These are phyloP conservation scores for Armadillidium nasatum DNA, from an alignment of 1,140 invertebrate genomes.

Conservation along the genomic window DNA sequence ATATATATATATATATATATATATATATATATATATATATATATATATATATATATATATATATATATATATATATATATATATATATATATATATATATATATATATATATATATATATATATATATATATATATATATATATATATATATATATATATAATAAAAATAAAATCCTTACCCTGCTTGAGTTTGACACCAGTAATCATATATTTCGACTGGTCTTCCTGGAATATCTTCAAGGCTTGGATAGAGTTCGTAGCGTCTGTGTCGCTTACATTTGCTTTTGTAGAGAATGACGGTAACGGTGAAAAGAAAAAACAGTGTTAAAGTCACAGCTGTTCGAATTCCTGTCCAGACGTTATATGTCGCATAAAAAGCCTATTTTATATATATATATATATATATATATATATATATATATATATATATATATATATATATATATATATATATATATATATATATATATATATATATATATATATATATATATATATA, in stretches of 20 bases:
- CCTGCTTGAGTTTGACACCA: slow-evolving; percentile 36
- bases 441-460: slow-evolving; percentile 6
- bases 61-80: not conserved
- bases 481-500: not conserved
- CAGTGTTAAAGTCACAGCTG: slow-evolving; percentile 41
- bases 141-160: not conserved
- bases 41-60: not conserved
- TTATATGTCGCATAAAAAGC: slow-evolving; percentile 44
- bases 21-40: not conserved
- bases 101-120: slow-evolving; percentile 3
- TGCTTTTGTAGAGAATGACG: slow-evolving; percentile 44
- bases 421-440: slow-evolving; percentile 2
- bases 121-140: not conserved
- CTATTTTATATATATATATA: slow-evolving; percentile 14
- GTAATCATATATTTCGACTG: slow-evolving; percentile 37
- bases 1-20: no score
- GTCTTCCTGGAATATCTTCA: slow-evolving; percentile 38
- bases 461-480: slow-evolving; percentile 2
- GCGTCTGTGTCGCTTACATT: slow-evolving; percentile 38
- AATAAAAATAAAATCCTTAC: slow-evolving; percentile 18
- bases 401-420: not conserved
- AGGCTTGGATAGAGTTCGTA: slow-evolving; percentile 42
- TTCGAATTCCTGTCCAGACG: slow-evolving; percentile 44
- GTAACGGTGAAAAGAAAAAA: slow-evolving; percentile 44
- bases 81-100: slow-evolving; percentile 19